phyloP scores from a whole-genome alignment of 23 tunicate species.

The Oikopleura vanhoeffeni region DNA sequence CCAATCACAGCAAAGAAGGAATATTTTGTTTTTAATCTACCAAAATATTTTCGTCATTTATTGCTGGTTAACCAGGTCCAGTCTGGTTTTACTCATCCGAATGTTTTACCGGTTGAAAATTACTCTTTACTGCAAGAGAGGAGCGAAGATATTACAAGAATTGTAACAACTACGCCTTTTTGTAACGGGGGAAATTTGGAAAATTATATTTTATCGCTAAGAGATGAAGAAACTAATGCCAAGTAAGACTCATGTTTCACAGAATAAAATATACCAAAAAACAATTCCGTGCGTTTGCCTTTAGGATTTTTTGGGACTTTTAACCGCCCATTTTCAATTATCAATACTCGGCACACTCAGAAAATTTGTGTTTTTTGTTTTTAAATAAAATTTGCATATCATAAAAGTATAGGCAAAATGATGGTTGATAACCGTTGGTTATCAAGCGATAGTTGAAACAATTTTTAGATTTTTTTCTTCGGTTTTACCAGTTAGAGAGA shows the following conservation, averaged over 20 bases:
- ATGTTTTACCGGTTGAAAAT: background rate
- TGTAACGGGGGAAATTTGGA: conserved; percentile 1
- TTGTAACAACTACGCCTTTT: background rate
- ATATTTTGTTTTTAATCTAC: background rate
- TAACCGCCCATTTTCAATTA: no score
- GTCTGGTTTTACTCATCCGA: background rate
- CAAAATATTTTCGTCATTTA: background rate
- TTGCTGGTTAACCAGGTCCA: background rate
- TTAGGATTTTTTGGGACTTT: no score
- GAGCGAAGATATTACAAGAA: background rate
- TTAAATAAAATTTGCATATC: no score
- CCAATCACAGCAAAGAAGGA: background rate
- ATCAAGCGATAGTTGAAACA: no score
- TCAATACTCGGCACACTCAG: no score
- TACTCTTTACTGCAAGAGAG: background rate
- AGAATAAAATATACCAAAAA: background rate
- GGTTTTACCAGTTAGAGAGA: no score
- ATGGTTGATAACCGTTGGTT: no score
- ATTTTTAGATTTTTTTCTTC: no score
- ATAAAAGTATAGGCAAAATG: no score
- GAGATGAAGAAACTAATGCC: background rate
- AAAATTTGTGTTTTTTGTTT: no score
- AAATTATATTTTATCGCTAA: background rate
- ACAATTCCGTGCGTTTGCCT: background rate
- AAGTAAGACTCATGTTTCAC: background rate